Evolutionary conservation across 2,888 invertebrate genomes (phyloP), one percentile per base, ranked within the genome.

Genomic region (Melinaea marsaeus): DNA sequence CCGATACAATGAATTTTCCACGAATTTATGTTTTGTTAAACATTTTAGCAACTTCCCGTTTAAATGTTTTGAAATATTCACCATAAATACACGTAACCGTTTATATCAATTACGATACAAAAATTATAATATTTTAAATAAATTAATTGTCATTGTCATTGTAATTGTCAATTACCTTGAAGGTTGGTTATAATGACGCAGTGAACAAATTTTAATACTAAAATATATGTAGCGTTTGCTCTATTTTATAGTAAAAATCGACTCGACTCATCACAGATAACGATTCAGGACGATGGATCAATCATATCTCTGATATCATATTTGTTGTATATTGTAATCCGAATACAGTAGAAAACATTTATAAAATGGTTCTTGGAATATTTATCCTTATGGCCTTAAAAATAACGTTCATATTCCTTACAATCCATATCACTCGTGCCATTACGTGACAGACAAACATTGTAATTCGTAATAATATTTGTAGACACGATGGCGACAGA

Each of bases 1-100:
- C 68, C 64, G 68, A 64, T 60, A 70, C 71, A 74, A 74, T 73
- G 69, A 61, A 62, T 70, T 71, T 66, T 65, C 66, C 69, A 61
- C 66, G 66, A 67, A 69, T 66, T 61, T 64, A 46, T 51, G 57
- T 65, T 65, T 67, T 61, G 57, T 61, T 45, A 59, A 66, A 61
- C 67, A 67, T 64, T 64, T 67, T 61, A 55, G 55, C 62, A 64
- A 56, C 64, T 62, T 62, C 64, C 55, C 37, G 35, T 57, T 54
- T 22, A 37, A 57, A 56, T 35, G 55, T 60, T 34, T 22, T n/a
- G 32, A 56, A 61, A 56, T 37, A 45, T 22, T 22, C 22, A 22
- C 22, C 32, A 60, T 11, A 47, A 47, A 32, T 37, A 58, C 48
- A 47, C 32, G 3, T 33, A 35, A 42, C 0, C 3, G 42, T 9